These are phyloP conservation scores for Latrodectus elegans DNA, from an alignment of 2,888 invertebrate genomes.

Conservation along the genomic window DNA sequence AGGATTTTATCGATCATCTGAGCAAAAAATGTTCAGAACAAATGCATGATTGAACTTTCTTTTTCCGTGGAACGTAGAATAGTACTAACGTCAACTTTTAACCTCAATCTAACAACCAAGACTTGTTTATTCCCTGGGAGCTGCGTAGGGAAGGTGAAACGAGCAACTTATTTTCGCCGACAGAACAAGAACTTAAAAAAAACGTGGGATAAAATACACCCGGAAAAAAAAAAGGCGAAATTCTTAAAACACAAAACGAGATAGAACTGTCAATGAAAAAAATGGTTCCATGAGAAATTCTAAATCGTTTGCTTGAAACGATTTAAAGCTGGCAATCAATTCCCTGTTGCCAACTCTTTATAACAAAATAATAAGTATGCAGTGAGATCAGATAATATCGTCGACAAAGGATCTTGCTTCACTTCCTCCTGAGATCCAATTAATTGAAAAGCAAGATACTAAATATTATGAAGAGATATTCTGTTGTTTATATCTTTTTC, in stretches of 20 bases:
- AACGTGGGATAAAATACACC: conserved; percentile 43
- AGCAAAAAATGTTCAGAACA: neutral
- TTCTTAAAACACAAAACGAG: neutral
- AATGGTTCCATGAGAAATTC: conserved; percentile 16
- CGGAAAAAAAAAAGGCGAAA: conserved; percentile 35
- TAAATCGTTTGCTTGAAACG: conserved; percentile 27
- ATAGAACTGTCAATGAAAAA: neutral
- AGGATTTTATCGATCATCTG: neutral
- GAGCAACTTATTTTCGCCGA: neutral
- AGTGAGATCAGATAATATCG: conserved; percentile 31
- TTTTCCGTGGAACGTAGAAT: neutral
- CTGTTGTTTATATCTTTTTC: conserved; percentile 15
- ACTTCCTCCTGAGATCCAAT: conserved; percentile 50
- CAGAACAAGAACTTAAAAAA: conserved; percentile 4
- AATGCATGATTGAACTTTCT: neutral
- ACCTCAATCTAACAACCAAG: conserved; percentile 21
- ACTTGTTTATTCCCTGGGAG: neutral
- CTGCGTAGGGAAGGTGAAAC: conserved; percentile 1
- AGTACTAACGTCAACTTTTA: conserved; percentile 34
- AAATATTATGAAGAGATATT: conserved; percentile 16
- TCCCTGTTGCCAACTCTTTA: conserved; percentile 21
- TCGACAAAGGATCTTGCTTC: conserved; percentile 48
- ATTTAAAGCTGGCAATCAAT: conserved; percentile 9
- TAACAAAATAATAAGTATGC: conserved; percentile 11
- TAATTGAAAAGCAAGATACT: conserved; percentile 55